Conservation (phyloP, 2,888 invertebrate genomes). For the Ectobius pallidus region DNA sequence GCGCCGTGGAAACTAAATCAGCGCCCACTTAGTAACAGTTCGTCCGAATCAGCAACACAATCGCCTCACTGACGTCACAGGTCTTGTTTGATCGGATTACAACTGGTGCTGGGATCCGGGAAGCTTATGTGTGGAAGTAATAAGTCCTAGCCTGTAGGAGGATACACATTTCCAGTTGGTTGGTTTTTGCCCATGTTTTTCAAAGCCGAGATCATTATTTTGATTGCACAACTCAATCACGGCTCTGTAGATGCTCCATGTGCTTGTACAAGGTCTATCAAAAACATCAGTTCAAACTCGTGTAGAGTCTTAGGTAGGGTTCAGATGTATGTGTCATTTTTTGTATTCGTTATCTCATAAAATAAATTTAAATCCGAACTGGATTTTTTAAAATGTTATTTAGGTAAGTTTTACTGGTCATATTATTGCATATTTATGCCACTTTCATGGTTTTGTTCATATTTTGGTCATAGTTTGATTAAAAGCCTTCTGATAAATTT, state of each 20-base stretch:
- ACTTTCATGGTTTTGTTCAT: no score
- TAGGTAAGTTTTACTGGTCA: no score
- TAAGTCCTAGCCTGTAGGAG: neutral
- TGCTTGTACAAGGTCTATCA: neutral
- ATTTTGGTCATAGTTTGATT: no score
- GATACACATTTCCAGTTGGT: slow-evolving; percentile 35
- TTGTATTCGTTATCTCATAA: no score
- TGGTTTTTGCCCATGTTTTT: slow-evolving; percentile 39
- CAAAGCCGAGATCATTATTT: slow-evolving; percentile 39
- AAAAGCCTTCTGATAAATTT: no score
- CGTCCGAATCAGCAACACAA: slow-evolving; percentile 22
- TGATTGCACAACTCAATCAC: slow-evolving; percentile 38
- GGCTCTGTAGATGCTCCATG: slow-evolving; percentile 10
- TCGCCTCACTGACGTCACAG: slow-evolving; percentile 26
- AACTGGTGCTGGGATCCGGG: slow-evolving; percentile 20
- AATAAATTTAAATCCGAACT: no score
- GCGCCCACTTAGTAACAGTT: slow-evolving; percentile 15
- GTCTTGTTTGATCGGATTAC: slow-evolving; percentile 37
- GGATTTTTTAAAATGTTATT: no score
- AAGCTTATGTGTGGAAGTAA: slow-evolving; percentile 23
- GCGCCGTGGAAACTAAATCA: neutral
- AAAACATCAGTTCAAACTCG: slow-evolving; percentile 22
- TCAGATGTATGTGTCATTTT: no score
- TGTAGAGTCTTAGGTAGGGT: no score
- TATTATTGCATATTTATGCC: no score